Base-by-base conservation (phyloP, 2,797 vertebrate genomes). In the Cichlasoma orientale region DNA sequence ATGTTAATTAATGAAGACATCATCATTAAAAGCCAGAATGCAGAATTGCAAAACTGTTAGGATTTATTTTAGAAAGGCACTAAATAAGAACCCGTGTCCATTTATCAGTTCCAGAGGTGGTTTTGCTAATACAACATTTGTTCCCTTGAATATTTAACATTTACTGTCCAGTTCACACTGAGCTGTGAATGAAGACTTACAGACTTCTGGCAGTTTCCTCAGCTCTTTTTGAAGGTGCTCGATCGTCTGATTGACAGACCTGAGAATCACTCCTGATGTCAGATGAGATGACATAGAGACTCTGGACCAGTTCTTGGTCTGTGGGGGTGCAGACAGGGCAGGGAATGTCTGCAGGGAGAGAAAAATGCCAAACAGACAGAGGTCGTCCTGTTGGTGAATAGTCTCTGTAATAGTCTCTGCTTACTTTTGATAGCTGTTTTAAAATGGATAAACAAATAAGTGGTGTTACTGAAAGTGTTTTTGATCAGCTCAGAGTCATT, bases 221-320 rank as follows among this genome's bases (percentile, higher is more conserved):
- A 95, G 70, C 23, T 94, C 90, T 3, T 93, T 90, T 76, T 93
- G 83, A 58, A 94, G 56, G 19, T 44, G 82, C 19, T 92, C 92
- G 68, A 92, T 68, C 75, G 86, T 86, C 19, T 92, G 83, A 82
- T 59, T 92, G 82, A 95, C 58, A 16, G 82, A 89, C 52, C 56
- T 88, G 74, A 94, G 82, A 19, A 94, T 75, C 11, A 44, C 63
- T 7, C 93, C 93, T 4, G 94, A 90, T 11, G 77, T 89, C 36
- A 91, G 84, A 41, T 93, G 90, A 56, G 94, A 91, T 3, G 73
- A 86, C 81, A 96, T 66, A 0, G 75, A 83, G 66, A 92, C 87
- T 2, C 77, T 25, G 1, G 90, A 85, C 94, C 94, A 95, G 81
- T 90, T 86, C 59, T 92, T 94, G 3, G 79, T 25, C 3, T 66